phyloP scores from a whole-genome alignment of 2,888 invertebrate genomes.

The Mylabris sibirica region DNA sequence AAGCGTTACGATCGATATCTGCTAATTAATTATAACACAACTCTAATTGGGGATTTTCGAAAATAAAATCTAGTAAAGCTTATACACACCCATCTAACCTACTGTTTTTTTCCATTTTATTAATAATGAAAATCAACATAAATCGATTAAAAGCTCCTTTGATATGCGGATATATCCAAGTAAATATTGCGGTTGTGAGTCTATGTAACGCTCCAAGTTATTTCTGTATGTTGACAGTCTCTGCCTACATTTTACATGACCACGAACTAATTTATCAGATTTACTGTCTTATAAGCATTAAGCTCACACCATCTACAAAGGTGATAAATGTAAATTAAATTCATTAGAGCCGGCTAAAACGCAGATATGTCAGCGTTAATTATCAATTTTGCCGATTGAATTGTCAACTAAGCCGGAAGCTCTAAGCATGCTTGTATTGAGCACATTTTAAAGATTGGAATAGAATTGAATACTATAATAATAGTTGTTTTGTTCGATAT shows the following conservation, averaged over 20 bases:
- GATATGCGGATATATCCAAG: not conserved
- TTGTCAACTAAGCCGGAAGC: no score
- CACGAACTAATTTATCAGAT: constrained; percentile 9
- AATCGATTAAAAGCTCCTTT: not conserved
- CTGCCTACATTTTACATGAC: not conserved
- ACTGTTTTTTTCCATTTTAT: not conserved
- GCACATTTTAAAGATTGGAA: no score
- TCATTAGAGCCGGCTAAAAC: not conserved
- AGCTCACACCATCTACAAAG: not conserved
- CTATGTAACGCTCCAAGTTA: not conserved
- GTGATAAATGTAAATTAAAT: not conserved
- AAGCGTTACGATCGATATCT: not conserved
- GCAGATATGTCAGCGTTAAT: no score
- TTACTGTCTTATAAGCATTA: not conserved
- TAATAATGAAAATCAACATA: not conserved
- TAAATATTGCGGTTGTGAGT: not conserved
- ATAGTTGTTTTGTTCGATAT: not conserved
- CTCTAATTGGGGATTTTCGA: not conserved
- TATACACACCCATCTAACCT: no score
- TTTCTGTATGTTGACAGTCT: not conserved
- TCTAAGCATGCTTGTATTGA: no score
- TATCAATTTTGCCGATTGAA: no score
- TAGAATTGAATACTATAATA: not conserved
- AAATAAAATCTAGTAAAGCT: not conserved
- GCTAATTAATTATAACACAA: not conserved